These are phyloP conservation scores for Cryptus viduatorius DNA, from an alignment of 2,888 invertebrate species.

Conservation along the genomic window DNA sequence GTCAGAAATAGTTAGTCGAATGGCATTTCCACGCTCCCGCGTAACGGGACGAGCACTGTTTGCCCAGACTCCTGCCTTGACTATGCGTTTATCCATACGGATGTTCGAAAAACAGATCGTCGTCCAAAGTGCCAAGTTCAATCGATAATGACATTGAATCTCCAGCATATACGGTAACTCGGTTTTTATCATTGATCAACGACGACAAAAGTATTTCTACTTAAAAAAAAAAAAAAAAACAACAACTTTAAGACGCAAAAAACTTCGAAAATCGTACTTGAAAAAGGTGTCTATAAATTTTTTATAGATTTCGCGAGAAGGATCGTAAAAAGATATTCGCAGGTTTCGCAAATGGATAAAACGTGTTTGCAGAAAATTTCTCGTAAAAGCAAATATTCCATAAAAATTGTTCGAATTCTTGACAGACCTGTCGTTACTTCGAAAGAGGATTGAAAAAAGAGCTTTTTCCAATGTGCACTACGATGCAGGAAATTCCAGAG, in stretches of 20 bases:
- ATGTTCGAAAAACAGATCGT: not conserved
- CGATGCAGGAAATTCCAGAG: constrained; percentile 28
- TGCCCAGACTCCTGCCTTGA: constrained; percentile 2
- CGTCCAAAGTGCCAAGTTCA: not conserved
- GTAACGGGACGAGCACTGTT: constrained; percentile 30
- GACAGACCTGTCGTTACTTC: not conserved
- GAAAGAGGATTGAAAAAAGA: not conserved
- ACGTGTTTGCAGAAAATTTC: not conserved
- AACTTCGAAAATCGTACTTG: not conserved
- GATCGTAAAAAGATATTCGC: not conserved
- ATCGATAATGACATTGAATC: not conserved
- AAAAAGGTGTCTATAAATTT: no score
- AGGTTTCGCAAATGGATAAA: not conserved
- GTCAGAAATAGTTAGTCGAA: constrained; percentile 71
- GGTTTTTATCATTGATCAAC: not conserved
- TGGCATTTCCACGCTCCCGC: constrained; percentile 57
- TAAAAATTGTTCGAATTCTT: constrained; percentile 1
- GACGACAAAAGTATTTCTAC: not conserved
- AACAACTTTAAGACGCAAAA: not conserved
- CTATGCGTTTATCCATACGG: not conserved
- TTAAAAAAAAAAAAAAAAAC: not conserved
- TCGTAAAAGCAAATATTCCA: not conserved
- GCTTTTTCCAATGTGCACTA: not conserved
- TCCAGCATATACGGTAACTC: not conserved
- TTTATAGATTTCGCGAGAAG: not conserved